Evolutionary conservation across 2,888 invertebrate genomes (phyloP).

Genomic region (Heliconius ismenius): DNA sequence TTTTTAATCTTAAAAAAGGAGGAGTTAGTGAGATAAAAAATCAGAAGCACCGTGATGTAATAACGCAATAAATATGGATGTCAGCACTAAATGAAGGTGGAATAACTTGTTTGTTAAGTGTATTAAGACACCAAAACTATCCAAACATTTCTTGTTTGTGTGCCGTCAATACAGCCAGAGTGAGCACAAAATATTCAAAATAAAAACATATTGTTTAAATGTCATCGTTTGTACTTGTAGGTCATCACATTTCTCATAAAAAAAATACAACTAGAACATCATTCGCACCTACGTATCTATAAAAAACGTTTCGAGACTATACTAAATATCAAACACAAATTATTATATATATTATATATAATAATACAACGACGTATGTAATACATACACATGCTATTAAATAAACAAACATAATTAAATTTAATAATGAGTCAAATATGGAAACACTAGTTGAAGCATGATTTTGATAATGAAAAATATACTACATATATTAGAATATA

Average conservation of each 20-base stretch:
- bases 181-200: background rate
- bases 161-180: background rate
- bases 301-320: constrained; percentile 6
- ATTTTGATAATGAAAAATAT: background rate
- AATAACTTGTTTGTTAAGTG: background rate
- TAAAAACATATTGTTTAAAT: background rate
- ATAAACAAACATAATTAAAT: background rate
- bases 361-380: background rate
- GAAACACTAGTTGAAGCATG: background rate
- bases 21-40: background rate
- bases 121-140: background rate
- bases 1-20: constrained; percentile 30
- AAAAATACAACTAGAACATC: constrained; percentile 16
- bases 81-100: background rate
- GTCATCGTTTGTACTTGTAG: constrained; percentile 40
- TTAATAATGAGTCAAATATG: background rate
- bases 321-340: background rate
- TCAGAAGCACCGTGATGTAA: background rate
- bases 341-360: background rate
- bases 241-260: constrained; percentile 36
- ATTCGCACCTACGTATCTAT: constrained; percentile 18
- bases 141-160: background rate
- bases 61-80: background rate
- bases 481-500: background rate
- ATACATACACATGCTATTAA: constrained; percentile 12